Evolutionary conservation across 2,113 vertebrate species (phyloP), one percentile per base, ranked within the genome.

Genomic region (Polypterus senegalus): DNA sequence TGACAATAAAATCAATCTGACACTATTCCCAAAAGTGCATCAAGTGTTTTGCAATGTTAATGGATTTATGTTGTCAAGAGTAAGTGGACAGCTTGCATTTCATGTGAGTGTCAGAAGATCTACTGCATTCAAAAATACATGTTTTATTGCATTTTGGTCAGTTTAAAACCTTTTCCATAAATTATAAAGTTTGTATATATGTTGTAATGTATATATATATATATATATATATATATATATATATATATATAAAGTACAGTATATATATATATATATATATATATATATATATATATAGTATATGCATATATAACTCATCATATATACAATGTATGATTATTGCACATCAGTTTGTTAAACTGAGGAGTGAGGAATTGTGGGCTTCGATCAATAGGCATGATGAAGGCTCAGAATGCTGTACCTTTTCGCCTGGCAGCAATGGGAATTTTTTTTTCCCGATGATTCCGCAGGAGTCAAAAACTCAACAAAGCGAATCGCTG

Each of bases 1-100:
- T 77, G 82, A 83, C 80, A 86, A 85, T 78, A 79, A 85, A 86
- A 86, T 87, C 81, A 73, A 84, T 84, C 68, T 61, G 73, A 73
- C 48, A 64, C 75, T 74, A 81, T 78, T 78, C 75, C 74, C 79
- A 72, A 67, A 79, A 54, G 83, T 67, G 72, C 73, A 76, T 79
- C 79, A 71, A 80, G 73, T 75, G 72, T 79, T 78, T 70, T 69
- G 72, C 76, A 73, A 78, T 71, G 72, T 77, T 80, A 83, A 80
- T 81, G 74, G 74, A 70, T 74, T 70, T 46, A 55, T 8, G 52
- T 11, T 59, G 66, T 67, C 60, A 67, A 49, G 6, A 62, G 49
- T 52, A 44, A 45, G 45, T 45, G 49, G 27, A 8, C 43, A 45
- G 4, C 56, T 43, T n/a, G 27, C 5, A 52, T 46, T 11, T 47